Base-by-base conservation (phyloP, 64 coral and sea anemone species). In the Porites australiensis region DNA sequence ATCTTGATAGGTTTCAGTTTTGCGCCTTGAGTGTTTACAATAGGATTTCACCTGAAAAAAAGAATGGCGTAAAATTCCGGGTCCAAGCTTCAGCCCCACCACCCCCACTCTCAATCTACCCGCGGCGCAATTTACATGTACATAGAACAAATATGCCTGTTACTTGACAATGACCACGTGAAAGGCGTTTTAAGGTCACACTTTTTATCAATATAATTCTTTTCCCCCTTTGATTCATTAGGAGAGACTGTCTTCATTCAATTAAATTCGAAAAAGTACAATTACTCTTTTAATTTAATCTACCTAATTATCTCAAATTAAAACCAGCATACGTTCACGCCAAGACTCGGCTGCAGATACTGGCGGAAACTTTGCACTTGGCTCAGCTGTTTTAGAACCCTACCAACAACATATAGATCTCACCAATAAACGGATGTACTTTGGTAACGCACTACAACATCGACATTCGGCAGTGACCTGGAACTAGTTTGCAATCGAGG, bases 151-250 rank as follows among this genome's bases (percentile, higher is more conserved):
- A 37, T 37, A 37, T 37, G 27, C 27, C 27, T 19, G 19, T 9
- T 57, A 57, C 48, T 76, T 15, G 43, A 50, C 43, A 45, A 45
- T 15, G 50, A 82, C 50, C 18, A 66, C 46, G 37, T 66, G 61
- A 2, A 44, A n/a, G 69, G 81, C 81, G 16, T 68, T 13, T 68
- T 52, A 67, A 68, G 81, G 81, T 84, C 62, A 84, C 65, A 21
- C 61, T 46, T 69, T 20, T 12, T 68, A 63, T 68, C 44, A n/a
- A 50, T n/a, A 84, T 84, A 84, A 68, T 69, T 84, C 11, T 81
- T 22, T 21, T 16, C 62, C 63, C 51, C 81, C 61, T 23, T 65
- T 5, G 23, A 57, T 57, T 57, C 4, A 12, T 57, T 8, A 52
- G 81, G 64, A 84, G 46, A 5, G 16, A 76, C 50, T 76, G 13